Evolutionary conservation across 2,888 invertebrate genomes (phyloP).

Genomic region (Rhodophaea formosa): DNA sequence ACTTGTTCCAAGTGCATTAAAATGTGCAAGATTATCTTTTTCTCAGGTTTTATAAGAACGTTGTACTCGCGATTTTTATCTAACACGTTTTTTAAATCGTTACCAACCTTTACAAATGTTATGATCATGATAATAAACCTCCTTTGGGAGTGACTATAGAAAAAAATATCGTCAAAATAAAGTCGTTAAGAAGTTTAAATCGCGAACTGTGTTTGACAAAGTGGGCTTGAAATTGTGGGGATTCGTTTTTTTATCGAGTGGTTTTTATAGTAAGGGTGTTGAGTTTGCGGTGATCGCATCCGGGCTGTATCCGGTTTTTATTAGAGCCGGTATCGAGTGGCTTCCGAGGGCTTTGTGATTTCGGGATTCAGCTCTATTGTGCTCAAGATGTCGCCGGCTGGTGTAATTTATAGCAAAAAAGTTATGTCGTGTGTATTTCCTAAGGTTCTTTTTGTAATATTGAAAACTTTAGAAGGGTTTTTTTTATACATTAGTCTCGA

Average conservation of each 20-base stretch:
- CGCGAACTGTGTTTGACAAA: slow-evolving; percentile 47
- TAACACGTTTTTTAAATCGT: background rate
- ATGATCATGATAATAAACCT: slow-evolving; percentile 3
- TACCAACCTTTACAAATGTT: background rate
- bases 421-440: slow-evolving; percentile 23
- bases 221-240: slow-evolving; percentile 47
- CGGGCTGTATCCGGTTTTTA: slow-evolving; percentile 71
- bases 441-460: background rate
- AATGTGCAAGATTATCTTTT: slow-evolving; percentile 7
- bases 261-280: slow-evolving; percentile 44
- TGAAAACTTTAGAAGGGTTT: background rate
- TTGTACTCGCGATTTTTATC: background rate
- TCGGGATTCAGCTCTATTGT: slow-evolving; percentile 54
- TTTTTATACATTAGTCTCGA: background rate
- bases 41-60: background rate
- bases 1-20: background rate
- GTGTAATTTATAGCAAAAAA: slow-evolving; percentile 35
- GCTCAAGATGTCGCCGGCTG: slow-evolving; percentile 52
- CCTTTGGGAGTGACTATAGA: slow-evolving; percentile 9
- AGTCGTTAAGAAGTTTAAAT: slow-evolving; percentile 45
- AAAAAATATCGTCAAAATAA: slow-evolving; percentile 34
- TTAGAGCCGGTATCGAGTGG: slow-evolving; percentile 72
- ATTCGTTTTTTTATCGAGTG: slow-evolving; percentile 43
- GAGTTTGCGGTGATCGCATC: slow-evolving; percentile 61
- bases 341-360: slow-evolving; percentile 67